Conservation (phyloP, 2,797 vertebrate species). For the Sternotherus odoratus region DNA sequence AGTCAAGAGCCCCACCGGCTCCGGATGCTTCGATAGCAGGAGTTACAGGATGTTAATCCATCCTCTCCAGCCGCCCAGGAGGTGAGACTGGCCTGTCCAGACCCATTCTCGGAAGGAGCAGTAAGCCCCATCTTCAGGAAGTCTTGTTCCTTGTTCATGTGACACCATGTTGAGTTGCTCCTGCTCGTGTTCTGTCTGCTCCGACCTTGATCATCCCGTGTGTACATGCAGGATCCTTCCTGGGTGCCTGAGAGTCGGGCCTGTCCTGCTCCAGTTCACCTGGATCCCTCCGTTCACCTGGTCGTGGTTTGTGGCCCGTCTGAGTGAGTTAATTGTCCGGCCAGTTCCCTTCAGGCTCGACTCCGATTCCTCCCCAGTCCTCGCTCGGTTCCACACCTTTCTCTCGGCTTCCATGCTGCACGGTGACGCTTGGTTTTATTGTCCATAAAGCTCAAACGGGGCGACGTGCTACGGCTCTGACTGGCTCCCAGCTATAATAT, state of each 20-base stretch:
- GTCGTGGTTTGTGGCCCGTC: not conserved
- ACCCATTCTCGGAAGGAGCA: not conserved
- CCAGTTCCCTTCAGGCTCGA: not conserved
- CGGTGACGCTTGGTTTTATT: not conserved
- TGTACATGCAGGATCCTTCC: not conserved
- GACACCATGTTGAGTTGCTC: not conserved
- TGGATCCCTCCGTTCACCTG: not conserved
- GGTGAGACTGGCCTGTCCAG: not conserved
- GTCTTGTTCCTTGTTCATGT: not conserved
- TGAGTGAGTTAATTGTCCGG: not conserved
- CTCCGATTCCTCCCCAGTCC: not conserved
- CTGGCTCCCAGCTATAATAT: too few relatives aligned
- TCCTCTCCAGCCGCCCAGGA: too few relatives aligned
- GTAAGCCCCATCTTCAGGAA: not conserved
- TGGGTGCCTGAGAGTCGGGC: too few relatives aligned
- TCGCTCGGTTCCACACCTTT: too few relatives aligned
- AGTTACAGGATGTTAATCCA: too few relatives aligned
- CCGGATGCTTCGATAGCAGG: too few relatives aligned
- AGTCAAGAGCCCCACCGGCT: not conserved
- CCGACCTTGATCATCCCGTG: not conserved
- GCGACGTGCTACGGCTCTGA: too few relatives aligned
- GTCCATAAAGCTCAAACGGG: not conserved
- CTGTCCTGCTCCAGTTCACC: too few relatives aligned
- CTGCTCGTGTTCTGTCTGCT: not conserved
- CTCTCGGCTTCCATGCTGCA: not conserved